A percentile compares a stretch with the other conserved stretches of the same genome.
phyloP scores from a whole-genome alignment of 1,140 invertebrate species.

The Aphelenchoides avenae region DNA sequence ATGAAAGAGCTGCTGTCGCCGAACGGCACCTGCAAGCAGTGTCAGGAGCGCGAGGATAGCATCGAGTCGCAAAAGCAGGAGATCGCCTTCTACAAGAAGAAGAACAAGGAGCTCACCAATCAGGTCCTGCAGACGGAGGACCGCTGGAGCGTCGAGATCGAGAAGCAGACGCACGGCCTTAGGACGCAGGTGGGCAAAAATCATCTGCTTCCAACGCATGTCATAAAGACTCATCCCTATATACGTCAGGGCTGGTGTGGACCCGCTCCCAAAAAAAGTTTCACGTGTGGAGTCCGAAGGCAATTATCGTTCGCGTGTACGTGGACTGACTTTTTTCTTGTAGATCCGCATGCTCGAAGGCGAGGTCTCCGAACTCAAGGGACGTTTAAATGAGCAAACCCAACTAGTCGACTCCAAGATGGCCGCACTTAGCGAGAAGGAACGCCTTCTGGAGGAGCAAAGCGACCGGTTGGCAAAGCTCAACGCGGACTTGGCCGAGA shows the following conservation, averaged over 20 bases:
- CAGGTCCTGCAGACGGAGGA: constrained; percentile 58
- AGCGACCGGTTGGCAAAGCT: constrained; percentile 16
- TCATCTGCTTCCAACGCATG: constrained; percentile 1
- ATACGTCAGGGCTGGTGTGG: too few relatives aligned
- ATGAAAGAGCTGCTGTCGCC: constrained; percentile 2
- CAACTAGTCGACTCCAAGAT: constrained; percentile 3
- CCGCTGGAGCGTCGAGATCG: constrained; percentile 55
- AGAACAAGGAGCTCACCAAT: constrained; percentile 57
- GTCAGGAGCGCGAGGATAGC: constrained; percentile 28
- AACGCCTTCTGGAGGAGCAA: constrained; percentile 26
- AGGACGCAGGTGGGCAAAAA: constrained; percentile 36
- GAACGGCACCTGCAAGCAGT: constrained; percentile 27
- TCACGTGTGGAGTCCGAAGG: too few relatives aligned
- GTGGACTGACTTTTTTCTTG: neutral
- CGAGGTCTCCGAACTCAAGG: neutral
- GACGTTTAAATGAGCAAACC: constrained; percentile 8
- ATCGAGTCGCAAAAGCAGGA: constrained; percentile 52
- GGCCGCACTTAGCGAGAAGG: constrained; percentile 23
- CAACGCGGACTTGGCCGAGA: constrained; percentile 36
- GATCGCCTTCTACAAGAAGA: constrained; percentile 58
- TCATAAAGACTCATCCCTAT: too few relatives aligned
- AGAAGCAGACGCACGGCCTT: constrained; percentile 48
- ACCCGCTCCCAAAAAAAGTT: too few relatives aligned
- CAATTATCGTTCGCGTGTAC: too few relatives aligned
- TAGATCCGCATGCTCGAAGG: constrained; percentile 3